phyloP scores from a whole-genome alignment of 2,113 vertebrate genomes.

The Periophthalmus modestus region DNA sequence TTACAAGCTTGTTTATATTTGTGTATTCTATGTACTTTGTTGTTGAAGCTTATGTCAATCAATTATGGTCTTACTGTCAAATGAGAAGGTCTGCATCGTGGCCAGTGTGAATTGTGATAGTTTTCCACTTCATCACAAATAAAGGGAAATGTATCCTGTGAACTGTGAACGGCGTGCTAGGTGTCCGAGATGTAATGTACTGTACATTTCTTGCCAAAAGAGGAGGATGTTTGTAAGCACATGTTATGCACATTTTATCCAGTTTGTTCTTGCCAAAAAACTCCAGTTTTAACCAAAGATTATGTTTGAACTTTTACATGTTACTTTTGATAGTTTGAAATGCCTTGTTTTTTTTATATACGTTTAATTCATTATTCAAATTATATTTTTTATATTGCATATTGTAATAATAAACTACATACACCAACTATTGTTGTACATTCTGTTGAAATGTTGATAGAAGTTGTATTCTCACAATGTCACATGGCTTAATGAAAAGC shows the following conservation, averaged over 20 bases:
- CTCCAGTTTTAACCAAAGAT: conserved; percentile 79
- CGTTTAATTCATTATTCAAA: conserved; percentile 75
- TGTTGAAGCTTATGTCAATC: conserved; percentile 74
- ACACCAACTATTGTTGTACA: conserved; percentile 45
- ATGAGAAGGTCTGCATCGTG: conserved; percentile 20
- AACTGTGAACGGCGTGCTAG: conserved; percentile 27
- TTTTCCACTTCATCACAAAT: conserved; percentile 14
- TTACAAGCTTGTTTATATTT: conserved; percentile 17
- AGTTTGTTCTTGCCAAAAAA: conserved; percentile 39
- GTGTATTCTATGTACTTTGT: conserved; percentile 43
- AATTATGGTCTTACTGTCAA: conserved; percentile 42
- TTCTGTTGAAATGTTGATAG: neutral
- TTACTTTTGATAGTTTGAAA: conserved; percentile 62
- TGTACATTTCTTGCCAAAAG: conserved; percentile 61
- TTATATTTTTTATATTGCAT: conserved; percentile 84
- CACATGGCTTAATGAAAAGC: neutral
- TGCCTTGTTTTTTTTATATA: conserved; percentile 61
- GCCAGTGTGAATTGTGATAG: conserved; percentile 31
- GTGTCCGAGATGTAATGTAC: conserved; percentile 30
- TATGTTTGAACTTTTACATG: conserved; percentile 41
- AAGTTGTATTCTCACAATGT: neutral
- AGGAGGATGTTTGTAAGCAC: conserved; percentile 31
- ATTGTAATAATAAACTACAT: conserved; percentile 82
- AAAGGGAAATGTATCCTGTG: conserved; percentile 56
- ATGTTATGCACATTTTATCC: conserved; percentile 47